Evolutionary conservation across 2,888 invertebrate genomes (phyloP).

Genomic region (Gymnosoma rotundatum): DNA sequence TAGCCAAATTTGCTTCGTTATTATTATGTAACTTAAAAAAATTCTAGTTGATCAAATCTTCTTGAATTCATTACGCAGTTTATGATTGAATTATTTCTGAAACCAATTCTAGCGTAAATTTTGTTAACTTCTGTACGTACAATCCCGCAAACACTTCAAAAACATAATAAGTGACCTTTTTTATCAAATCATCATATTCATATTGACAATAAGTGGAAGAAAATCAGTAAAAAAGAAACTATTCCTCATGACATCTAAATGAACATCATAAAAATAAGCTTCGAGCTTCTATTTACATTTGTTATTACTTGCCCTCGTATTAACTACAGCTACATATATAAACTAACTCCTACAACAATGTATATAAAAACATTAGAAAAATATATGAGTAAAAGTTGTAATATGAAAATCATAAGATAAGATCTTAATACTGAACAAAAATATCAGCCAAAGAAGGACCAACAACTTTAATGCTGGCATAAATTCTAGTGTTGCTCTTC

Average conservation of each 20-base stretch:
- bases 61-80: no score
- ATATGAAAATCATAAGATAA: slow-evolving; percentile 41
- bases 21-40: no score
- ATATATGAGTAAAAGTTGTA: slow-evolving; percentile 7
- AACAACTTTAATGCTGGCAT: not conserved
- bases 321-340: slow-evolving; percentile 6
- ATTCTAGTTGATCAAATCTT: no score
- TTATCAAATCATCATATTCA: no score
- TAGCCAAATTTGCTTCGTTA: no score
- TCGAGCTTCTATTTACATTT: not conserved
- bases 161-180: no score
- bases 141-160: no score
- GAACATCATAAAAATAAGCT: not conserved
- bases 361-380: not conserved
- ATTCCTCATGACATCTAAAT: not conserved
- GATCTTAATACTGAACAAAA: slow-evolving; percentile 42
- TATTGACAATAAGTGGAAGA: no score
- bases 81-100: no score
- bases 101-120: no score
- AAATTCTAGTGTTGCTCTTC: not conserved
- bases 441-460: slow-evolving; percentile 2
- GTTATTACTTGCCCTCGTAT: slow-evolving; percentile 15
- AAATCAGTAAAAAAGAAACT: no score
- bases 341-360: slow-evolving; percentile 20
- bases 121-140: no score